A percentile compares a stretch with the other conserved stretches of the same genome.
These are phyloP conservation scores for Mamestra brassicae DNA, from an alignment of 2,888 invertebrate genomes.

Conservation along the genomic window DNA sequence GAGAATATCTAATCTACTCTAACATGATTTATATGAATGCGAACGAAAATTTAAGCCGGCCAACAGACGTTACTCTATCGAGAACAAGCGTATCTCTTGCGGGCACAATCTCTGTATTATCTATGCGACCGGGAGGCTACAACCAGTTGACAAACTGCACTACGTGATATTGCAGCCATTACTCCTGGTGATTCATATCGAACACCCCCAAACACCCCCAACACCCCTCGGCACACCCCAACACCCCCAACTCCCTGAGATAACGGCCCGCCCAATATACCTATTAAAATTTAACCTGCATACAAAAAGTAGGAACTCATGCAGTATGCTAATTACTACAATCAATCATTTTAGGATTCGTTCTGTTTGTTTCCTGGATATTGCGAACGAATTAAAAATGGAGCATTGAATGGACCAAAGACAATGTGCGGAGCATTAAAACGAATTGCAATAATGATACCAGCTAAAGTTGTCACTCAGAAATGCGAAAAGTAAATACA, in stretches of 20 bases:
- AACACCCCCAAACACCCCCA: slow-evolving; percentile 80
- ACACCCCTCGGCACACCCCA: slow-evolving; percentile 76
- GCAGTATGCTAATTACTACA: slow-evolving; percentile 48
- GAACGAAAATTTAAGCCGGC: slow-evolving; percentile 61
- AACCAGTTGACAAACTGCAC: slow-evolving; percentile 91
- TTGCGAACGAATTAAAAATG: slow-evolving; percentile 22
- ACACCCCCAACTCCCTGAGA: slow-evolving; percentile 61
- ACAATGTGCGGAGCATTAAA: not conserved
- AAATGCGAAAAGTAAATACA: slow-evolving; percentile 20
- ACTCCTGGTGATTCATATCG: slow-evolving; percentile 90
- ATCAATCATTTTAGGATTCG: slow-evolving; percentile 46
- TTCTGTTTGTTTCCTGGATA: slow-evolving; percentile 32
- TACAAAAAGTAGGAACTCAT: slow-evolving; percentile 53
- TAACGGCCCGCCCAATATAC: slow-evolving; percentile 65
- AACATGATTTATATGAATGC: slow-evolving; percentile 27
- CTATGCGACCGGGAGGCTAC: slow-evolving; percentile 88
- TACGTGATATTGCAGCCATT: slow-evolving; percentile 91
- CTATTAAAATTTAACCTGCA: slow-evolving; percentile 67
- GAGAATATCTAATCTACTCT: slow-evolving; percentile 20
- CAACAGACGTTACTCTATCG: slow-evolving; percentile 67
- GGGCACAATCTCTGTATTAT: slow-evolving; percentile 86
- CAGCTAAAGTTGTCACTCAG: slow-evolving; percentile 29
- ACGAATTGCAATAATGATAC: not conserved
- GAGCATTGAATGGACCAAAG: slow-evolving; percentile 1
- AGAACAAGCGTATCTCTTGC: slow-evolving; percentile 78